Evolutionary conservation across 2,797 vertebrate genomes (phyloP), one percentile per base, ranked within the genome.

Genomic region (Nyctibius grandis): DNA sequence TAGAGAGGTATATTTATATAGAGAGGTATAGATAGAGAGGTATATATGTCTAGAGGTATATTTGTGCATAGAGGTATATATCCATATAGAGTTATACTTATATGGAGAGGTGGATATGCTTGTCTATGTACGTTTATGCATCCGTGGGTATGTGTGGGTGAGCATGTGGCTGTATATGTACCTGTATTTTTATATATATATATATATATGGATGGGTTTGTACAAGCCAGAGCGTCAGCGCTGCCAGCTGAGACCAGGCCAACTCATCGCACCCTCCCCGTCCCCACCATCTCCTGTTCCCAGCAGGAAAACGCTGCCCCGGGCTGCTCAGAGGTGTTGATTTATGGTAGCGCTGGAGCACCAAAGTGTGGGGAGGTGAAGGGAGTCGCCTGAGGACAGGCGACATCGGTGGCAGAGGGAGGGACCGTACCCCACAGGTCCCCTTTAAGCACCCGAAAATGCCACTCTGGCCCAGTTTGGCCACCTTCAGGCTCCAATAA

Each of bases 351-450:
- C n/a, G 42, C 31, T 5, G 33, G 29, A 50, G 15, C 11, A 72
- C 19, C 28, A 20, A 72, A 51, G 0, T 1, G 0, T 5, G 9
- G 26, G 70, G 19, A 48, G 54, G 33, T 29, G 15, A 51, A 45
- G 25, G n/a, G 47, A 40, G 3, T 31, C 42, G 76, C 80, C 40
- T 6, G 0, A n/a, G 53, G 36, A 28, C 45, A 53, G n/a, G 28
- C 50, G 4, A 42, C 22, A 0, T n/a, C 2, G 2, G 64, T 15
- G 54, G 23, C 28, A 56, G 51, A 79, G 64, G 10, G n/a, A 5
- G n/a, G n/a, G 44, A 28, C 22, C 3, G 2, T 29, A 54, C 64
- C 34, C 70, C 0, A 0, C 2, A 0, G 36, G 26, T 45, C 54
- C 36, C 2, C 1, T 0, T 47, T 28, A 16, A 64, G 6, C 5